A percentile compares a stretch with the other conserved stretches of the same genome.
Evolutionary conservation across 2,797 vertebrate species (phyloP).

Genomic region (Lophotriccus pileatus): DNA sequence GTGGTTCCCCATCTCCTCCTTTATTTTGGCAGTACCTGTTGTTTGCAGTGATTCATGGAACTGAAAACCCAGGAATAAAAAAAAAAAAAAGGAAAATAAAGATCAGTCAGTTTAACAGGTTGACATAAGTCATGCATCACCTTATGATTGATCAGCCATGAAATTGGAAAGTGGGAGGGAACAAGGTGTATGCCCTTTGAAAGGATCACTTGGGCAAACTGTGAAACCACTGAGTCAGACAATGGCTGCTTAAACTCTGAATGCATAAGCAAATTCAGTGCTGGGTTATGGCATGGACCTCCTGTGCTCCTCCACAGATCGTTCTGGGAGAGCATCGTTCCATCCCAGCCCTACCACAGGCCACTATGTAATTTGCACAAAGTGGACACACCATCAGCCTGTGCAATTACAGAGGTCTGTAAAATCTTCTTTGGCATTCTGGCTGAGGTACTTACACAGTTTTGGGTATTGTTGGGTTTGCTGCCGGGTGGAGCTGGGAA

Average conservation of each 20-base stretch:
- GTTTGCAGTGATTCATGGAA: not conserved
- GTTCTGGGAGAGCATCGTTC: not conserved
- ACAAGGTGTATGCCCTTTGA: not conserved
- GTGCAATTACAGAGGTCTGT: not conserved
- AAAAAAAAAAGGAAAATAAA: not conserved
- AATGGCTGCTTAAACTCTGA: not conserved
- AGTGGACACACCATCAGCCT: not conserved
- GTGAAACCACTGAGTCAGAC: not conserved
- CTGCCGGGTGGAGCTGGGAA: constrained; percentile 2
- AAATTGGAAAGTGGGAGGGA: not conserved
- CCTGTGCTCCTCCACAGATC: not conserved
- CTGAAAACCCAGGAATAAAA: not conserved
- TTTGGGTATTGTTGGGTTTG: not conserved
- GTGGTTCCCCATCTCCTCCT: not conserved
- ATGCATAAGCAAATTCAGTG: not conserved
- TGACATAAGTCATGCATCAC: not conserved
- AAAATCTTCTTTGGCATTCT: not conserved
- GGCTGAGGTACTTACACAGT: not conserved
- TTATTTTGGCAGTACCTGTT: not conserved
- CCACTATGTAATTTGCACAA: not conserved
- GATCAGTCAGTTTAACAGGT: not conserved
- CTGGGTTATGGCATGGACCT: not conserved
- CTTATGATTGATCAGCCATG: not conserved
- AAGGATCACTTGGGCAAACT: not conserved
- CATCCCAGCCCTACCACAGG: not conserved